A percentile compares a stretch with the other conserved stretches of the same genome.
Conservation (phyloP, 2,888 invertebrate genomes). For the Lymantria dispar region DNA sequence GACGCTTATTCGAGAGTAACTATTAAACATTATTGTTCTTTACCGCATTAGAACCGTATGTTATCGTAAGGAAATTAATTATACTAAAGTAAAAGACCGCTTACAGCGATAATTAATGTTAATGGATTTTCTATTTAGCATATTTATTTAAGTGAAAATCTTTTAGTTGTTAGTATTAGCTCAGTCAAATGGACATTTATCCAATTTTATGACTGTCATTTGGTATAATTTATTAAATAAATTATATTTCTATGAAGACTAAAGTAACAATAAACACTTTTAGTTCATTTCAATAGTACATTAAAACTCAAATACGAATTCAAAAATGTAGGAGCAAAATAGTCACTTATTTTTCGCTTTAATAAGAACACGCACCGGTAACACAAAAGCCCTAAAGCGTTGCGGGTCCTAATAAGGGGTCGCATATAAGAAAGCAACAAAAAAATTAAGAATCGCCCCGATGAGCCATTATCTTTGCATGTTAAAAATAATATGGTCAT, state of each 20-base stretch:
- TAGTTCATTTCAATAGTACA: not conserved
- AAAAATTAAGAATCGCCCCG: slow-evolving; percentile 81
- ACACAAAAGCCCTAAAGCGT: slow-evolving; percentile 78
- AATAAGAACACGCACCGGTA: slow-evolving; percentile 69
- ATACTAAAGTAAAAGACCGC: slow-evolving; percentile 33
- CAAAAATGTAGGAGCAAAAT: slow-evolving; percentile 16
- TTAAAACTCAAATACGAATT: not conserved
- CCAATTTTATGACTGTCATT: slow-evolving; percentile 3
- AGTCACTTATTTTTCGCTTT: slow-evolving; percentile 56
- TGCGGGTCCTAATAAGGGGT: slow-evolving; percentile 73
- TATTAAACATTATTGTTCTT: slow-evolving; percentile 52
- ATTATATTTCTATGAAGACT: not conserved
- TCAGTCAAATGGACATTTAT: slow-evolving; percentile 8
- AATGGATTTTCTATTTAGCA: slow-evolving; percentile 8
- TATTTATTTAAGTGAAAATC: slow-evolving; percentile 17
- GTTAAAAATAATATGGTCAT: slow-evolving; percentile 82
- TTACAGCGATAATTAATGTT: slow-evolving; percentile 30
- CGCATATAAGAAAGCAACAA: slow-evolving; percentile 68
- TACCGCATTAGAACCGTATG: slow-evolving; percentile 41
- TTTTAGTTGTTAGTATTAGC: slow-evolving; percentile 13
- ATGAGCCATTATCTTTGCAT: slow-evolving; percentile 80
- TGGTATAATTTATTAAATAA: slow-evolving; percentile 9
- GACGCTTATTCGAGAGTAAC: slow-evolving; percentile 42
- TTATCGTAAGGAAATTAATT: slow-evolving; percentile 31
- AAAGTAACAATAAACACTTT: too few relatives aligned